These are phyloP conservation scores for Pristis pectinata DNA, from an alignment of 2,797 vertebrate species.

Conservation along the genomic window DNA sequence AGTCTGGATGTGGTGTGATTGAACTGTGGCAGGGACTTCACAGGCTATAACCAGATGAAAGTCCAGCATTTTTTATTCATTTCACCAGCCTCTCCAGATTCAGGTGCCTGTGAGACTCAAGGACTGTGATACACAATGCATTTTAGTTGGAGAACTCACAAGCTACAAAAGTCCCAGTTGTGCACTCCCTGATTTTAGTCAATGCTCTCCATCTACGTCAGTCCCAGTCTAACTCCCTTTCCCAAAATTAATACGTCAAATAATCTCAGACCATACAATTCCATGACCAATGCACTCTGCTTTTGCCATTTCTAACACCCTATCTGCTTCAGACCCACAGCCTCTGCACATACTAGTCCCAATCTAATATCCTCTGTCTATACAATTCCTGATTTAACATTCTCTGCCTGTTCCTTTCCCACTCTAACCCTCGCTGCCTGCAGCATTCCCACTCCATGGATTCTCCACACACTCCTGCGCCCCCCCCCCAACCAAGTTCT, in stretches of 20 bases:
- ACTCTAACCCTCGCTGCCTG: background rate
- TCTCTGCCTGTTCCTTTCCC: background rate
- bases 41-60: background rate
- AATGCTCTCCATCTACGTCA: background rate
- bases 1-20: background rate
- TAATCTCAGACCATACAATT: background rate
- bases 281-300: background rate
- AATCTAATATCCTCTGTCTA: background rate
- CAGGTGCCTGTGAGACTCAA: background rate
- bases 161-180: background rate
- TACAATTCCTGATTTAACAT: background rate
- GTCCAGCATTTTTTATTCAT: background rate
- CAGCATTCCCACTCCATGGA: too few relatives aligned
- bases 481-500: too few relatives aligned
- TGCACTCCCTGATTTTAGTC: background rate
- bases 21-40: too few relatives aligned
- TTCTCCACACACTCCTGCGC: too few relatives aligned
- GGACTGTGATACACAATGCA: background rate
- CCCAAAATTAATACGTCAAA: background rate
- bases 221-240: background rate
- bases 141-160: background rate
- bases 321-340: too few relatives aligned
- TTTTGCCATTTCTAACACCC: too few relatives aligned
- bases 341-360: background rate
- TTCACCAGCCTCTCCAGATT: background rate